Conservation (phyloP, 2,113 vertebrate genomes). For the Pycnonotus jocosus region DNA sequence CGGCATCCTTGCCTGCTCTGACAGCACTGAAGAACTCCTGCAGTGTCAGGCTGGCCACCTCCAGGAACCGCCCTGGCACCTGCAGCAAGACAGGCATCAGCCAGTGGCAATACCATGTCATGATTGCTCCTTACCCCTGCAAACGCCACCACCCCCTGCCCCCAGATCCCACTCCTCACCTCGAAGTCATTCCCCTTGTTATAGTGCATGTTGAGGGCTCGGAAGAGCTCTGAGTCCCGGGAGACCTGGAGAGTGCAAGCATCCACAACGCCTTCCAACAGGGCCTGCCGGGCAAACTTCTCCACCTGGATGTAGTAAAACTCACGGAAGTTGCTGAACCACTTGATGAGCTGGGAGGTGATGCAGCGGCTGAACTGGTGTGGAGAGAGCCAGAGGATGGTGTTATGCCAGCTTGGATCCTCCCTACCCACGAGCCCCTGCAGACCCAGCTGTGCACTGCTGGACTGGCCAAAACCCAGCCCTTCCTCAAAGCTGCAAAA, state of each 20-base stretch:
- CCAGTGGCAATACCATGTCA: fast-evolving
- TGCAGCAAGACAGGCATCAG: conserved; percentile 47
- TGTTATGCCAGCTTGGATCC: not conserved
- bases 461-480: not conserved
- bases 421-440: not conserved
- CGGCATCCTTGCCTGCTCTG: conserved; percentile 83
- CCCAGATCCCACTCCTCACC: conserved; percentile 63
- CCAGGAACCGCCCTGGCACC: conserved; percentile 91
- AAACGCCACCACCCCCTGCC: not conserved
- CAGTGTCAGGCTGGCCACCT: conserved; percentile 88
- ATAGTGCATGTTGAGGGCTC: conserved; percentile 89
- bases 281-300: conserved; percentile 91
- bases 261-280: conserved; percentile 80
- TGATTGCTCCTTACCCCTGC: fast-evolving
- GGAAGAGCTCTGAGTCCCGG: conserved; percentile 89
- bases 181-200: conserved; percentile 96
- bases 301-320: conserved; percentile 99
- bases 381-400: not conserved
- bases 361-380: conserved; percentile 91
- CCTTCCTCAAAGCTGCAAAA: not conserved
- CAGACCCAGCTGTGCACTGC: not conserved
- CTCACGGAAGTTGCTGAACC: conserved; percentile 98
- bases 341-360: conserved; percentile 97
- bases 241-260: conserved; percentile 80
- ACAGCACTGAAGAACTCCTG: conserved; percentile 92